Evolutionary conservation across 1,140 invertebrate species (phyloP), one percentile per base, ranked within the genome.

Genomic region (Drosophila nebulosa): DNA sequence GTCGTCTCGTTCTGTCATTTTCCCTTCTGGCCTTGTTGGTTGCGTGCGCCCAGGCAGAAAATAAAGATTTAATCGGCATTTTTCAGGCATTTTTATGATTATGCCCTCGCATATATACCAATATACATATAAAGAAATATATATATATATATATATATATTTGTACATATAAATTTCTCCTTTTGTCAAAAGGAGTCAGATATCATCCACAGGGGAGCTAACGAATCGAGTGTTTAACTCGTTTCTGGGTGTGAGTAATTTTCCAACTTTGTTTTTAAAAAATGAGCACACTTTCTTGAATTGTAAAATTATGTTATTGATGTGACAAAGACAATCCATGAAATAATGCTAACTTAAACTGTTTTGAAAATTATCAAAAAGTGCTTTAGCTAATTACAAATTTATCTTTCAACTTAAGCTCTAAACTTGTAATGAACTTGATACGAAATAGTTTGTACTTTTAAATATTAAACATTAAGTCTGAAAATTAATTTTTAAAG

Each of bases 21-120:
- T 16, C 39, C 39, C 39, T 46, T 46, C 16, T 46, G 51, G 42
- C 61, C 55, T 50, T 36, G 56, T 56, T 55, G 61, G 39, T 59
- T 74, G 78, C 74, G 81, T 88, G 83, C 74, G 83, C 58, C 64
- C 70, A 74, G 78, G 74, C 78, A 64, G 66, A 80, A 86, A 81
- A 81, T 86, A 78, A 85, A 86, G 81, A 86, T 86, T 86, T 86
- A 86, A 86, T 86, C 81, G 78, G 59, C 83, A 86, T 81, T 85
- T 85, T 76, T 39, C 56, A 67, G 64, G 53, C 51, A 42, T 74
- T 52, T 80, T 81, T 73, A 73, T 74, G 78, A 79, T 79, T 68
- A 79, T 68, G 46, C 46, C 27, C 26, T 16, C 32, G 22, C 21
- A n/a, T 58, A 39, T 14, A n/a, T 26, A 30, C n/a, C 24, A 14